A percentile compares a stretch with the other conserved stretches of the same genome.
These are phyloP conservation scores for Pterocles gutturalis DNA, from an alignment of 2,113 vertebrate species.

Conservation along the genomic window DNA sequence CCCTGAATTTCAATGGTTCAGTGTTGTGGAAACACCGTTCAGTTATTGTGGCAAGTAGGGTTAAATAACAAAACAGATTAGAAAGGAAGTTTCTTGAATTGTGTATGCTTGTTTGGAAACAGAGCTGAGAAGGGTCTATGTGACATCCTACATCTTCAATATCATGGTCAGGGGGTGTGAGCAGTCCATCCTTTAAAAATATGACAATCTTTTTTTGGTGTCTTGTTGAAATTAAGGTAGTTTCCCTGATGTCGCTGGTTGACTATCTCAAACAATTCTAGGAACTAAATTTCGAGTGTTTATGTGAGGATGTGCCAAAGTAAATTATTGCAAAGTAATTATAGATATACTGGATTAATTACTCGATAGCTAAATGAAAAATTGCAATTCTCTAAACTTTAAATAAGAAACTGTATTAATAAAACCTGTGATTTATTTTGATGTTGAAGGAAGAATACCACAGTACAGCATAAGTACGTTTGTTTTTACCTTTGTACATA, in stretches of 20 bases:
- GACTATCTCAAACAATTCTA: background rate
- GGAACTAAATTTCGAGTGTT: background rate
- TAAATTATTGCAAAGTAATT: background rate
- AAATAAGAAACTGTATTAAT: background rate
- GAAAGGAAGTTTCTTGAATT: background rate
- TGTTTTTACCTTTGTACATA: background rate
- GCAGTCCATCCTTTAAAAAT: background rate
- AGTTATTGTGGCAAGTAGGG: background rate
- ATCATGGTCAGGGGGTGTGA: background rate
- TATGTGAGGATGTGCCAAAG: background rate
- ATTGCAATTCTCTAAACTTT: background rate
- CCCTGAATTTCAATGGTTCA: background rate
- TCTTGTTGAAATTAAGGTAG: background rate
- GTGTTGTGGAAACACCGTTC: background rate
- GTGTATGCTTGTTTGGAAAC: background rate
- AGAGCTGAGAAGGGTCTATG: fast-evolving
- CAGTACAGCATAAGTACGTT: background rate
- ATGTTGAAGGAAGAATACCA: background rate
- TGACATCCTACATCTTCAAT: background rate
- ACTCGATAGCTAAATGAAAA: background rate
- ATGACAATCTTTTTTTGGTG: fast-evolving
- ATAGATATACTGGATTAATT: background rate
- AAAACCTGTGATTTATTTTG: background rate
- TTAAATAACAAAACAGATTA: background rate
- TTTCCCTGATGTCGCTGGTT: background rate